Base-by-base conservation (phyloP, 2,888 invertebrate genomes). In the Iselma pallidipennis region DNA sequence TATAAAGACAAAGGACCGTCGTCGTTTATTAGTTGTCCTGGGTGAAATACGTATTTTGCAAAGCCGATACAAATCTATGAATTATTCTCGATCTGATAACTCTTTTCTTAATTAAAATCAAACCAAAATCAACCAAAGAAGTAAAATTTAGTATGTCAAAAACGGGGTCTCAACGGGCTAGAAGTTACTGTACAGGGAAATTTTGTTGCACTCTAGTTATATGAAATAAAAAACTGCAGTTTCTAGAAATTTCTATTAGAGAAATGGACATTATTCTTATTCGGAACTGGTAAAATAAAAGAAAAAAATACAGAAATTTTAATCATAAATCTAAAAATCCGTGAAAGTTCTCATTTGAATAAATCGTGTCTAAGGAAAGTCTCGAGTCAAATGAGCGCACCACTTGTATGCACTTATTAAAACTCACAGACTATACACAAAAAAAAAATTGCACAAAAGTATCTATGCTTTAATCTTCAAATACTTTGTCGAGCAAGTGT, bases 391-490 rank as follows among this genome's bases (percentile, higher is more conserved):
- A 65, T 61, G 65, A 65, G 60, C 61, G 59, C 52, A 58, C 62
- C 63, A 63, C 66, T 66, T 64, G 57, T 57, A 61, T 64, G 61
- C 57, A 57, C 63, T 59, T 61, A 59, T 61, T 62, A 60, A 66
- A 63, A 61, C 58, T 55, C 59, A 54, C 57, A 65, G 61, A 52
- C 50, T 53, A 49, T 29, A 57, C 28, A 56, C 56, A 21, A 56
- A 52, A 14, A 70, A 67, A 67, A 69, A 69, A 67, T 63, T 59
- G n/a, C 68, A 73, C 69, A 72, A 72, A 72, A 70, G 71, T 73
- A 72, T 72, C 72, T 70, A 67, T 62, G 73, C 74, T 75, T 75
- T 75, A 74, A 74, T 75, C 75, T 74, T 71, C 68, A 63, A 69
- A 72, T 71, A 72, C 73, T 71, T 68, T 71, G 68, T 66, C 65